Evolutionary conservation across 2,888 invertebrate genomes (phyloP), one percentile per base, ranked within the genome.

Genomic region (Tetragonula carbonaria): DNA sequence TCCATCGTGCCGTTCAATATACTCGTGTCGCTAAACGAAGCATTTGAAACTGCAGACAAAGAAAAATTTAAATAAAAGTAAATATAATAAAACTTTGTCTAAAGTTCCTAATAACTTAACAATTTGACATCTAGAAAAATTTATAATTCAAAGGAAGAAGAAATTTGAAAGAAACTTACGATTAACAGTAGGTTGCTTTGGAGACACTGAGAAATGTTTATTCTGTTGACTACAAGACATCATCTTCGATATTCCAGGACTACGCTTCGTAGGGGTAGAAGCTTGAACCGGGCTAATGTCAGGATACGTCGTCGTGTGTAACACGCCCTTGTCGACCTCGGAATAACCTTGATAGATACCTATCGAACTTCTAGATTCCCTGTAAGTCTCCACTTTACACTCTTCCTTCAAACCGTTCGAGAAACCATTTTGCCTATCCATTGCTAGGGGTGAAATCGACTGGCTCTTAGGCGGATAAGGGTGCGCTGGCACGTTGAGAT

Each of bases 391-490:
- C 51, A 94, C 85, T 80, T 93, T 92, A 66, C 92, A 92, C 75
- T 92, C 91, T 74, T 92, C 94, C 80, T 93, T 94, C 62, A 93
- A 71, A 55, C 93, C 93, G 75, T 94, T 94, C 72, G 93, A 89
- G 70, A 94, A 94, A 63, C 94, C 94, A 84, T 94, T 94, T 72
- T 93, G 94, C 85, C 93, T 92, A 75, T 94, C 94, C 94, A 94
- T 94, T 63, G 94, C 94, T 78, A 94, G 79, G 8, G 94, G 94
- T 11, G 94, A 94, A 85, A 94, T 94, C 63, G 94, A 94, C 78
- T 94, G 93, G 80, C 93, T 94, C 85, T 94, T 94, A 5, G 92
- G 87, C 16, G 93, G 92, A 82, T 91, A 89, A 38, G 85, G 82
- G 50, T 92, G 90, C 21, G 90, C 78, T 65, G 92, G 92, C 71